Base-by-base conservation (phyloP, 2,797 vertebrate species). In the Hyperoplus lanceolatus region DNA sequence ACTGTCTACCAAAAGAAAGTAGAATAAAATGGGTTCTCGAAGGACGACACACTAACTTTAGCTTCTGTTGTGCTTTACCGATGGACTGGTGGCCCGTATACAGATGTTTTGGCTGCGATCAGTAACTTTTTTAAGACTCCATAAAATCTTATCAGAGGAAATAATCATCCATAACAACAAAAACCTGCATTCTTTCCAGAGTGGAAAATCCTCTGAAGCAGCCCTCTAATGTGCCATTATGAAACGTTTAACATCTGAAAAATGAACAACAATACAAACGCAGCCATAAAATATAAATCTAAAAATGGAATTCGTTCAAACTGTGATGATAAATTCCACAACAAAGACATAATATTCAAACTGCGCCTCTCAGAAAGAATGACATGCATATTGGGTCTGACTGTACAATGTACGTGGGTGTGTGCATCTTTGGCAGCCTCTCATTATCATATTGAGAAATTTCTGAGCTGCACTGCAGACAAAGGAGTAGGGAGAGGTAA, bases 371-470 rank as follows among this genome's bases (percentile, higher is more conserved):
- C 3, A 57, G 49, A 77, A 64, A 45, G n/a, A 64, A n/a, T 69
- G 48, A 57, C 55, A 48, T 61, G 49, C 41, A 60, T 45, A 64
- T 62, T 57, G 54, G 49, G 13, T 29, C 9, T 11, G 12, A 18
- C 56, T 77, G 64, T 54, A 48, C 45, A 61, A 67, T 66, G n/a
- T 16, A 71, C 50, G 65, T 42, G 48, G 69, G 73, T 65, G 64
- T 55, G 80, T 49, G 76, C 49, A 57, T 78, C 71, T 91, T 74
- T 88, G 90, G 77, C 81, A 92, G 82, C 70, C 76, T 82, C 87
- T 92, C 84, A 92, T 93, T 93, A 93, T 90, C 89, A 93, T 90
- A 85, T 79, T 90, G 87, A 93, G 86, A 90, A 78, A 87, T 90
- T 89, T 91, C 86, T 74, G 81, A 80, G 86, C 89, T 89, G 89